Conservation (phyloP, 2,113 vertebrate genomes). For the Pseudopipra pipra region DNA sequence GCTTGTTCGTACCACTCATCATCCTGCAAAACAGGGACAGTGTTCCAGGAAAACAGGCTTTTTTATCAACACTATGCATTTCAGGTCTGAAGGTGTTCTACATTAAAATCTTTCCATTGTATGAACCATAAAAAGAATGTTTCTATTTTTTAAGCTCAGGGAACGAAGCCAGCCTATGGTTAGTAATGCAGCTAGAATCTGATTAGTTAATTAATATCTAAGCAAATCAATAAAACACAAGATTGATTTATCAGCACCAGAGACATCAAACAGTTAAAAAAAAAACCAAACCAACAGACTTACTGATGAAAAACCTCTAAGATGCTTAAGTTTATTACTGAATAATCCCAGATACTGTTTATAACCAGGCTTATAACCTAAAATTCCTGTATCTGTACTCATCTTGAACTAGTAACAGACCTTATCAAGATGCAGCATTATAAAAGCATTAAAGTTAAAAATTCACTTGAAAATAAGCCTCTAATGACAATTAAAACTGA, state of each 20-base stretch:
- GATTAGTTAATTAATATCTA: not conserved
- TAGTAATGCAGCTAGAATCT: not conserved
- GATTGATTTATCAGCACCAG: not conserved
- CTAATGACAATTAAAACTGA: not conserved
- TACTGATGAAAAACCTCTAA: not conserved
- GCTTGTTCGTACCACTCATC: constrained; percentile 83
- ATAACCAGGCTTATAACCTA: not conserved
- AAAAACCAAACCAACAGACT: not conserved
- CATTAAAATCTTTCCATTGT: not conserved
- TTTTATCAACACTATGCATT: not conserved
- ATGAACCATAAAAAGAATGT: not conserved
- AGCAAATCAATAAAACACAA: not conserved
- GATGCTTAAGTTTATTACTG: not conserved
- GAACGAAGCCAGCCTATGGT: not conserved
- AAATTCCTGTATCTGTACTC: not conserved
- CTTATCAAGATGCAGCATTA: not conserved
- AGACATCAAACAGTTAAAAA: not conserved
- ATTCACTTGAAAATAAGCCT: not conserved
- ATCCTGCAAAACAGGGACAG: constrained; percentile 70
- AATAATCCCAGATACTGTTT: not conserved
- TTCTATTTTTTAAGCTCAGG: accelerated
- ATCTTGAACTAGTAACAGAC: not conserved
- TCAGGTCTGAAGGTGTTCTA: not conserved
- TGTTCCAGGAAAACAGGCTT: not conserved
- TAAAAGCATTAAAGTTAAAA: not conserved